A percentile compares a stretch with the other conserved stretches of the same genome.
Conservation (phyloP, 1,140 invertebrate species). For the Ctenoplectra terminalis region DNA sequence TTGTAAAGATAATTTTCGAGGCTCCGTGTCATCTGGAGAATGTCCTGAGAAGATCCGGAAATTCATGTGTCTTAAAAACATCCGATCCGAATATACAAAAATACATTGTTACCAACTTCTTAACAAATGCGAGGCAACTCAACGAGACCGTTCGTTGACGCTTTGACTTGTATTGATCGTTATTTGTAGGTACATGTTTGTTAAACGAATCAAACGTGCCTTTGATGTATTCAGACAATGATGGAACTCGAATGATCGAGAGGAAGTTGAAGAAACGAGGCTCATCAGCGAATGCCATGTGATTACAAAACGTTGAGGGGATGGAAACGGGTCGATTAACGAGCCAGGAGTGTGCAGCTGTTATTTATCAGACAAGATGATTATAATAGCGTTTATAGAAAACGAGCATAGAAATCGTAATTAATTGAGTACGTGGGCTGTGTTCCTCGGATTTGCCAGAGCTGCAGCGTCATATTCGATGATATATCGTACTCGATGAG, state of each 20-base stretch:
- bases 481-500: conserved; percentile 13
- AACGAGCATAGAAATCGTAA: not conserved
- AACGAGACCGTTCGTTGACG: not conserved
- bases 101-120: conserved; percentile 16
- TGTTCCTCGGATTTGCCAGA: conserved; percentile 38
- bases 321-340: not conserved
- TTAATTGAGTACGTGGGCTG: conserved; percentile 4
- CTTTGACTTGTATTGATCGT: not conserved
- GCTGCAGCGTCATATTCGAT: not conserved
- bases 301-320: not conserved
- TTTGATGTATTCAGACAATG: not conserved
- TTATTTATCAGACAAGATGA: conserved; percentile 12
- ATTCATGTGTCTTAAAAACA: not conserved
- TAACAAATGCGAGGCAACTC: not conserved
- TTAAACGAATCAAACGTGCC: conserved; percentile 19
- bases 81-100: not conserved
- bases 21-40: not conserved
- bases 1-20: not conserved
- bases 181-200: conserved; percentile 6
- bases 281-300: not conserved
- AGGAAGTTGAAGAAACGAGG: not conserved
- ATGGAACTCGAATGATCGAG: not conserved
- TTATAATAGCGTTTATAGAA: conserved; percentile 12
- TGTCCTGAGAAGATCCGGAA: not conserved
- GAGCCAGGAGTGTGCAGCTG: not conserved